phyloP scores from a whole-genome alignment of 2,888 invertebrate genomes.

The Hecatera dysodea region DNA sequence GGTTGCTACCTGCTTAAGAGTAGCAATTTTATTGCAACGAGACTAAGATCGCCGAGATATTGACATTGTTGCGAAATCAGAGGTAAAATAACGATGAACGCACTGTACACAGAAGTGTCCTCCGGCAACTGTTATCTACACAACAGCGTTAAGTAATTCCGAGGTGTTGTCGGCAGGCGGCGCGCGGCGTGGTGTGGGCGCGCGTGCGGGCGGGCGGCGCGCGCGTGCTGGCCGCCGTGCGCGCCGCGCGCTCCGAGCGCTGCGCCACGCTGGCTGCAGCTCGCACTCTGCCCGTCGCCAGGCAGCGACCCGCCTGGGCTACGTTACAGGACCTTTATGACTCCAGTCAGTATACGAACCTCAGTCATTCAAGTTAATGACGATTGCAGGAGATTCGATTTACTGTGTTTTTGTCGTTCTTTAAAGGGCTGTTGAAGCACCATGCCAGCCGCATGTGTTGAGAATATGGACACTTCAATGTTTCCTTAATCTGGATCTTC shows the following conservation, averaged over 20 bases:
- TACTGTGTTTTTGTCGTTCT: neutral
- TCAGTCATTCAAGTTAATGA: neutral
- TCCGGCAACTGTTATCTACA: too few species aligned
- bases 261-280: slow-evolving; percentile 96
- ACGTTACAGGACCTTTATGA: slow-evolving; percentile 98
- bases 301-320: slow-evolving; percentile 96
- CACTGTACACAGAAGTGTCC: too few species aligned
- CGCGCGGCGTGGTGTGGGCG: slow-evolving; percentile 82
- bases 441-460: too few species aligned
- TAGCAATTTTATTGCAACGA: too few species aligned
- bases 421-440: neutral
- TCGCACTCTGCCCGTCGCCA: slow-evolving; percentile 95
- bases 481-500: too few species aligned
- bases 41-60: too few species aligned
- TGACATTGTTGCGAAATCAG: too few species aligned
- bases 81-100: too few species aligned
- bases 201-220: slow-evolving; percentile 77
- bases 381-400: neutral
- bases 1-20: too few species aligned
- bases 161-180: slow-evolving; percentile 77
- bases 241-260: slow-evolving; percentile 90
- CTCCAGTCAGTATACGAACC: slow-evolving; percentile 92
- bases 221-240: slow-evolving; percentile 85
- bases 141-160: too few species aligned
- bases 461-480: too few species aligned